These are phyloP conservation scores for Rhamphomyia laevipes DNA, from an alignment of 2,888 invertebrate genomes.

Conservation along the genomic window DNA sequence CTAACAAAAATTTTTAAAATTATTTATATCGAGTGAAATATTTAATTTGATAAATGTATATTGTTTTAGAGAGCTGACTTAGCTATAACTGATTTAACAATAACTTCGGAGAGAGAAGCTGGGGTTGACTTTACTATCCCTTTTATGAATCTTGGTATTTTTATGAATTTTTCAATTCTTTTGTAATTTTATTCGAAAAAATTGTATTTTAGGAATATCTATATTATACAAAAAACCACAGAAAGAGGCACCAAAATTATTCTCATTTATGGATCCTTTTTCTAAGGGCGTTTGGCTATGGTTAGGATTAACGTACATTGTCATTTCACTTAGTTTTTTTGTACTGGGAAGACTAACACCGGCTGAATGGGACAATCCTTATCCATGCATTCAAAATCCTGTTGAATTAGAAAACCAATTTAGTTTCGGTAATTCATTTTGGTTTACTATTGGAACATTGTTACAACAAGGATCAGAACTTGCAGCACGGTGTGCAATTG, in stretches of 20 bases:
- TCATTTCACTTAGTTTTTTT: conserved; percentile 68
- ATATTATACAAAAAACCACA: conserved; percentile 81
- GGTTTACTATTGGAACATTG: conserved; percentile 78
- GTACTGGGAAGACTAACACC: conserved; percentile 70
- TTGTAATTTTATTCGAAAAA: no score
- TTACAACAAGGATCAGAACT: conserved; percentile 82
- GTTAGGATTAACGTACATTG: conserved; percentile 69
- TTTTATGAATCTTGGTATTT: conserved; percentile 69
- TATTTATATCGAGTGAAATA: no score
- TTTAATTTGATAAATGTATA: background rate
- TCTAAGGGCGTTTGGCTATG: conserved; percentile 76
- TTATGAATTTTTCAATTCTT: no score
- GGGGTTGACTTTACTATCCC: conserved; percentile 93
- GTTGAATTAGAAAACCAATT: conserved; percentile 75
- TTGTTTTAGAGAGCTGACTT: conserved; percentile 68
- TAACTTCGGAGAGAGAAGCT: conserved; percentile 75
- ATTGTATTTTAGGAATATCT: conserved; percentile 50
- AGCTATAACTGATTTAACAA: conserved; percentile 83
- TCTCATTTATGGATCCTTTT: conserved; percentile 87
- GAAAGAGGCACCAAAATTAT: conserved; percentile 74
- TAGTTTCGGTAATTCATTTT: conserved; percentile 70
- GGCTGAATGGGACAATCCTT: conserved; percentile 80
- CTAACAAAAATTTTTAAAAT: no score
- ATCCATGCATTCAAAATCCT: conserved; percentile 74
- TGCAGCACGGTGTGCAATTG: conserved; percentile 55